phyloP scores from a whole-genome alignment of 2,797 vertebrate genomes.

The Platyrinchus mystaceus region DNA sequence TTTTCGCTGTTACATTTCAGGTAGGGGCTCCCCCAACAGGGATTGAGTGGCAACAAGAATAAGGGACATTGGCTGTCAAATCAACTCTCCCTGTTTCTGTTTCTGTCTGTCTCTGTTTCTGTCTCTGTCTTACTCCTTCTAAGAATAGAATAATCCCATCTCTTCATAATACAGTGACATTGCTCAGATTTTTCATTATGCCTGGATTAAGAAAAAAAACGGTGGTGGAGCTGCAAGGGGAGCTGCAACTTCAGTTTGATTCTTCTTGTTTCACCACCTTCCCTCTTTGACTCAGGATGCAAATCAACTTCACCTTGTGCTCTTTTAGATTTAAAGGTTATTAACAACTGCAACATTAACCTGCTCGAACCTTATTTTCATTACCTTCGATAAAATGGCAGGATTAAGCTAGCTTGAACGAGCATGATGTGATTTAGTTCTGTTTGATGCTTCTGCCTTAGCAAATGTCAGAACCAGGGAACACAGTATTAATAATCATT shows the following conservation, averaged over 20 bases:
- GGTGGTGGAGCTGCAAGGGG: background rate
- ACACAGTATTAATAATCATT: slow-evolving; percentile 66
- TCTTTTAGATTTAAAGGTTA: slow-evolving; percentile 34
- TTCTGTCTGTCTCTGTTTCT: background rate
- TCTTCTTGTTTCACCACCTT: background rate
- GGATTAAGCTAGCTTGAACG: slow-evolving; percentile 37
- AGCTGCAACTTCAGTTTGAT: background rate
- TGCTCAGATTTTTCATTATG: slow-evolving; percentile 9
- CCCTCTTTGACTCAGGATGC: background rate
- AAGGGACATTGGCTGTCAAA: slow-evolving; percentile 5
- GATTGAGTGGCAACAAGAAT: background rate
- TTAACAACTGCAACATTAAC: slow-evolving; percentile 24
- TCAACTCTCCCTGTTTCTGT: background rate
- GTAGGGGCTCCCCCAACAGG: slow-evolving; percentile 20
- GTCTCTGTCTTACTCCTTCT: background rate
- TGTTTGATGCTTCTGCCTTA: slow-evolving; percentile 63
- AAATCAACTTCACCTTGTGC: background rate
- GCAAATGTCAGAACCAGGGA: slow-evolving; percentile 69
- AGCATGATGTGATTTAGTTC: slow-evolving; percentile 38
- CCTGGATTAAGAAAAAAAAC: background rate
- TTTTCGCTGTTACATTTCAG: background rate
- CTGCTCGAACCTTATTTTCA: slow-evolving; percentile 20
- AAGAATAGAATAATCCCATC: slow-evolving; percentile 33
- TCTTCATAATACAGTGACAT: background rate
- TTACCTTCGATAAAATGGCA: slow-evolving; percentile 1